Evolutionary conservation across 2,888 invertebrate species (phyloP).

Genomic region (Adelognathus sp.): DNA sequence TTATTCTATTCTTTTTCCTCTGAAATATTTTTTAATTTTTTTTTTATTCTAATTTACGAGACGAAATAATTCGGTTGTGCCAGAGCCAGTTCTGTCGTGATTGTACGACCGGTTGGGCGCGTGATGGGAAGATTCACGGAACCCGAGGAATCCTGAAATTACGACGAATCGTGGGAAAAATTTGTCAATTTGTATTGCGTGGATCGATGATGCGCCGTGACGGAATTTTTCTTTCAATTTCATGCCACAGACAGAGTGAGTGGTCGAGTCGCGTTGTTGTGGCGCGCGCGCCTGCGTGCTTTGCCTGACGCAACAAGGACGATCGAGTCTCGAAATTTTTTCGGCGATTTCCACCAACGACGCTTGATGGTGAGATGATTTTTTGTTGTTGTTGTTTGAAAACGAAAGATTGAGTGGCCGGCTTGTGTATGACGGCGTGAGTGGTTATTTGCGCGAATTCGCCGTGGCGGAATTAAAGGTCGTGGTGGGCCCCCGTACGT

Average conservation of each 20-base stretch:
- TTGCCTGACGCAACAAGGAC: not conserved
- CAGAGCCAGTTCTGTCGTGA: not conserved
- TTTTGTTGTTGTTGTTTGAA: not conserved
- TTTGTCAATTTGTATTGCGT: not conserved
- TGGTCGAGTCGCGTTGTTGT: not conserved
- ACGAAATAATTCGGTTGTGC: not conserved
- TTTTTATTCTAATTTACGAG: not conserved
- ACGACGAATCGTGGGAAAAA: not conserved
- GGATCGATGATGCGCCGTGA: constrained; percentile 1
- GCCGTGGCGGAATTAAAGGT: constrained; percentile 53
- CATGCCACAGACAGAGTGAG: not conserved
- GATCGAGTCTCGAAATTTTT: not conserved
- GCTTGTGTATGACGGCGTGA: not conserved
- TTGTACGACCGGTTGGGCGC: not conserved
- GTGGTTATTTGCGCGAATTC: constrained; percentile 40
- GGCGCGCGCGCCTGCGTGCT: not conserved
- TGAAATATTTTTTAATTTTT: not conserved
- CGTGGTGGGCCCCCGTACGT: constrained; percentile 62
- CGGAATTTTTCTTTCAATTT: no score
- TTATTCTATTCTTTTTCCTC: not conserved
- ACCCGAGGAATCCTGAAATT: not conserved
- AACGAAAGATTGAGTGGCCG: constrained; percentile 5
- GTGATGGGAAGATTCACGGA: not conserved
- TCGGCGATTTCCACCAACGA: not conserved
- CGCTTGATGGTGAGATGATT: not conserved